These are phyloP conservation scores for Arizona elegans DNA, from an alignment of 2,113 vertebrate genomes.

Conservation along the genomic window DNA sequence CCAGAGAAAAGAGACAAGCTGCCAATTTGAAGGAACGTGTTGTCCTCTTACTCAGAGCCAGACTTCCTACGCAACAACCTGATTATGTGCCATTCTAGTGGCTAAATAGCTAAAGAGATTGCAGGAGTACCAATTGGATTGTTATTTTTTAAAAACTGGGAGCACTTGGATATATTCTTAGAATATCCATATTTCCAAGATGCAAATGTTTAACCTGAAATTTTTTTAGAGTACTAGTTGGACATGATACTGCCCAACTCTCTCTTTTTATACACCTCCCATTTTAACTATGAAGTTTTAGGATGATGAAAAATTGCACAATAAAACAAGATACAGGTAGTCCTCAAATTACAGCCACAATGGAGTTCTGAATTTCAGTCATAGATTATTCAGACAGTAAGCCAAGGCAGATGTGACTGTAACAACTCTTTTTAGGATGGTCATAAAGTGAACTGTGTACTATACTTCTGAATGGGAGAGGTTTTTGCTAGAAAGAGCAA, in stretches of 20 bases:
- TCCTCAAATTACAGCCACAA: not conserved
- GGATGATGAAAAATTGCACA: not conserved
- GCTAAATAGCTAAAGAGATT: slow-evolving; percentile 2
- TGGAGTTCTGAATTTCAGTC: not conserved
- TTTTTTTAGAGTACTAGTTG: not conserved
- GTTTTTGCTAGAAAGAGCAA: not conserved
- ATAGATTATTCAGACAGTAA: not conserved
- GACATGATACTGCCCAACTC: not conserved
- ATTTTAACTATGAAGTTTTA: not conserved
- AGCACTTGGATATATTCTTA: not conserved
- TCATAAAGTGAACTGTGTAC: not conserved
- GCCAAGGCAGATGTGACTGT: not conserved
- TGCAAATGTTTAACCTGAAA: not conserved
- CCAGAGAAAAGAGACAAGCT: slow-evolving; percentile 13
- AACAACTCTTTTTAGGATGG: not conserved
- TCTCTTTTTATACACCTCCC: not conserved
- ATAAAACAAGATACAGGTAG: not conserved
- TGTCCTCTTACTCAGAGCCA: slow-evolving; percentile 10
- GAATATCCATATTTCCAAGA: not conserved
- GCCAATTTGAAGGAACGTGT: slow-evolving; percentile 23
- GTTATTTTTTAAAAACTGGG: not conserved
- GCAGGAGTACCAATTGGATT: not conserved
- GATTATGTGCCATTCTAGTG: slow-evolving; percentile 2
- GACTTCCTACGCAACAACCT: not conserved
- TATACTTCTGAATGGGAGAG: not conserved